phyloP scores from a whole-genome alignment of 2,888 invertebrate genomes.

The Pemphredon lugubris region DNA sequence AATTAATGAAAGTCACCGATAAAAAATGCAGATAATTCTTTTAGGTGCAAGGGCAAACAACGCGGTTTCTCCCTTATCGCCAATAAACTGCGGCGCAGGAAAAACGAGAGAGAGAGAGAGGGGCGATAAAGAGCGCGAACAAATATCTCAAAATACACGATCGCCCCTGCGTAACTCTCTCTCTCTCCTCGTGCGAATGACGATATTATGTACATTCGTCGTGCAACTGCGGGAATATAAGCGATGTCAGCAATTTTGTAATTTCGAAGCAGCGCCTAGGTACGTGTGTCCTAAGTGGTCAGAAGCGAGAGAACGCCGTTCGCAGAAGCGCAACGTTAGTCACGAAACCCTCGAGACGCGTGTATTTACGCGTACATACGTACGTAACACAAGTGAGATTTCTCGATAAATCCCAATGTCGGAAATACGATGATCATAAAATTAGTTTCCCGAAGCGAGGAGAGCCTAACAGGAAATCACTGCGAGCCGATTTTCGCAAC shows the following conservation, averaged over 20 bases:
- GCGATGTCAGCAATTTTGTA: conserved; percentile 62
- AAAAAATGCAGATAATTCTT: too few species aligned
- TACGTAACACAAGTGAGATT: conserved; percentile 46
- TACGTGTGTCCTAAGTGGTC: conserved; percentile 23
- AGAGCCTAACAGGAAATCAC: not conserved
- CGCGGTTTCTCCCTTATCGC: conserved; percentile 36
- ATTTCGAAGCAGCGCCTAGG: conserved; percentile 41
- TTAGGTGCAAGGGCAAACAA: conserved; percentile 3
- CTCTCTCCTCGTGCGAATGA: not conserved
- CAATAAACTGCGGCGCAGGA: conserved; percentile 38
- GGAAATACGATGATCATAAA: conserved; percentile 10
- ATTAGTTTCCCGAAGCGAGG: not conserved
- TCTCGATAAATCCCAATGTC: conserved; percentile 44
- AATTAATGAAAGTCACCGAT: not conserved
- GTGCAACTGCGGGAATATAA: conserved; percentile 37
- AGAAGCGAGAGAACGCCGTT: conserved; percentile 45
- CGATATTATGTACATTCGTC: conserved; percentile 32
- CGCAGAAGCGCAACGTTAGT: conserved; percentile 55
- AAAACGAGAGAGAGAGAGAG: conserved; percentile 14
- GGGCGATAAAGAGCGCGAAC: conserved; percentile 28
- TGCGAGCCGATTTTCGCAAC: not conserved
- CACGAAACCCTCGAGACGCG: conserved; percentile 55
- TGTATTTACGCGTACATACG: too few species aligned
- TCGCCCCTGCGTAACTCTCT: conserved; percentile 11
- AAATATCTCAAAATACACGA: conserved; percentile 40